Percentiles rank a stretch among this genome's conserved stretches.
phyloP scores from a whole-genome alignment of 2,888 invertebrate species.

The Drosophila longiperda region DNA sequence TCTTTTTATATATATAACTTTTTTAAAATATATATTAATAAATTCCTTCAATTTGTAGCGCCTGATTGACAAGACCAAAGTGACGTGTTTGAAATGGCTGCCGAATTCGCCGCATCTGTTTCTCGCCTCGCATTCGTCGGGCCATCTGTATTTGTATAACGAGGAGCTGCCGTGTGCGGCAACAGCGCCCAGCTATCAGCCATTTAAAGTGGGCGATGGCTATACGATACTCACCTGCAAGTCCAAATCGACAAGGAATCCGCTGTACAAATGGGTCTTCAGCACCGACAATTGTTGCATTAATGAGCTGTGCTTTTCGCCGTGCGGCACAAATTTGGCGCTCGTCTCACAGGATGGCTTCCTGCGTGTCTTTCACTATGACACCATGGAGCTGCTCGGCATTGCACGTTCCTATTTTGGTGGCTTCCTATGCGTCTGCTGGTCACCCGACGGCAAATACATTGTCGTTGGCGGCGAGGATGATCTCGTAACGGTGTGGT shows the following conservation, averaged over 20 bases:
- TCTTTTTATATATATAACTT: neutral
- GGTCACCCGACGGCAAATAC: conserved; percentile 98
- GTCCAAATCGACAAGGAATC: conserved; percentile 97
- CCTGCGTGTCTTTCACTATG: conserved; percentile 97
- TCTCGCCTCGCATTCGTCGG: conserved; percentile 97
- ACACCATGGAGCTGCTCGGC: conserved; percentile 98
- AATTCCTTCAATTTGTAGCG: conserved; percentile 71
- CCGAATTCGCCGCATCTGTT: conserved; percentile 97
- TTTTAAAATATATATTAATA: neutral
- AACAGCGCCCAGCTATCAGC: conserved; percentile 96
- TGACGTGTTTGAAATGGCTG: conserved; percentile 99
- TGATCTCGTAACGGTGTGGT: conserved; percentile 99
- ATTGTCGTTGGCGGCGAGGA: conserved; percentile 99
- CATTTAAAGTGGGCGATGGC: conserved; percentile 97
- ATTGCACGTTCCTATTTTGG: conserved; percentile 98
- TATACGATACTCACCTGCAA: conserved; percentile 98
- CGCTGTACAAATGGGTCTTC: conserved; percentile 95
- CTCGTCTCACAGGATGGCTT: conserved; percentile 98
- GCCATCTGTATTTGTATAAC: conserved; percentile 98
- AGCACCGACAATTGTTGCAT: conserved; percentile 93
- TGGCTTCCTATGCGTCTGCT: conserved; percentile 97
- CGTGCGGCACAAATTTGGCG: conserved; percentile 96
- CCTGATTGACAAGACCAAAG: conserved; percentile 85
- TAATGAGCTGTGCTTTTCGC: conserved; percentile 98
- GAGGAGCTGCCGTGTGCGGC: conserved; percentile 96